Evolutionary conservation across 1,140 invertebrate genomes (phyloP), one percentile per base, ranked within the genome.

Genomic region (Tetramorium alpestre): DNA sequence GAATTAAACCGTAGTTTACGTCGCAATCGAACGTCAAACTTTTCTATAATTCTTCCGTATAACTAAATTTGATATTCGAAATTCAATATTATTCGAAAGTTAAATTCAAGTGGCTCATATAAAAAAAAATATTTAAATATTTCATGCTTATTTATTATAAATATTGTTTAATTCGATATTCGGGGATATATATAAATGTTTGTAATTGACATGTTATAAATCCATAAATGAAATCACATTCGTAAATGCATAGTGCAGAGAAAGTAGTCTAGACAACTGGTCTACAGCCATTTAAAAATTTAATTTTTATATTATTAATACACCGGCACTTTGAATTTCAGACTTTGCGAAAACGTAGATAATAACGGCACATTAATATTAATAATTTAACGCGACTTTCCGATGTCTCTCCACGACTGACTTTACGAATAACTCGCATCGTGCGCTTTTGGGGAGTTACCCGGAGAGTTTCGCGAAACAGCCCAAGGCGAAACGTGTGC

Each of bases 391-490:
- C 7, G 54, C 28, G 80, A 84, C 11, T 84, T 67, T 84, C 62
- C 56, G 28, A 62, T 73, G 80, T 73, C 13, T 84, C 10, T 58
- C 44, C 13, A 38, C n/a, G 18, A 62, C 41, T 67, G 77, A 75
- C 80, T 64, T 67, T 72, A 22, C 54, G 38, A 88, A 60, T 75
- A 81, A 88, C 38, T 75, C 41, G 54, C 41, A 13, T 62, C 60
- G 56, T 54, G n/a, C 38, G 49, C 58, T 86, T 78, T 78, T 56
- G 44, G 8, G 8, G 38, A 86, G 56, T 70, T 58, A 77, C 41
- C 44, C 28, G 44, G 85, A 10, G 44, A 88, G 72, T 73, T 78
- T 67, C 56, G 47, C 44, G 56, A 86, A 86, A 86, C 65, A 65
- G 84, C 84, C 75, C 38, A 33, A 69, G 73, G 84, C 84, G 7